Base-by-base conservation (phyloP, 2,797 vertebrate genomes). In the Pterois miles region DNA sequence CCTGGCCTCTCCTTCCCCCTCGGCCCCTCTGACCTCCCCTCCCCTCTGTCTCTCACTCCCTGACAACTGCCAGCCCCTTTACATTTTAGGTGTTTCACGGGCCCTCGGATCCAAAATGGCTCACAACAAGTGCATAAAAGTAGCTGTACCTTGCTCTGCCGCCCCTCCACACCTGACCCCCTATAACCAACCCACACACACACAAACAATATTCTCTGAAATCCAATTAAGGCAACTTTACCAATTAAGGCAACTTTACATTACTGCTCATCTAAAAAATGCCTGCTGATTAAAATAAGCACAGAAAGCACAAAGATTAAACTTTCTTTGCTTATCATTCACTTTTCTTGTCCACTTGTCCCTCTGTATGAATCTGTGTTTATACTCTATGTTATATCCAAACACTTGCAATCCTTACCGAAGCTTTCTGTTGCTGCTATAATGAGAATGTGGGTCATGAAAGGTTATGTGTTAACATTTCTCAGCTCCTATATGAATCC, bases 51-150 rank as follows among this genome's bases (percentile, higher is more conserved):
- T 13, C 36, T 54, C 31, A 6, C 67, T 63, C 59, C 65, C 60
- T 46, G 65, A 88, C 91, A 93, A 94, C 91, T 92, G 92, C 84
- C 81, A 71, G 60, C 40, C 82, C 89, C 68, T 91, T 86, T 91
- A 94, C 92, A 91, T 91, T 94, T 94, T 94, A 93, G 93, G 93
- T 36, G 81, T 91, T 92, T 91, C 54, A 57, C 76, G 11, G 83
- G 63, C 76, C 66, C 83, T 66, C 76, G 2, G 66, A 74, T 91
- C 85, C 81, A 74, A 82, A 86, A 83, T 40, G 84, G 86, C 76
- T 91, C 87, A 91, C 81, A 91, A 89, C 91, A 91, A 94, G 91
- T 91, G 65, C 90, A 84, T 94, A 94, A 94, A 94, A 94, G 92
- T 94, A 94, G 90, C 91, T 90, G 81, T 86, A 82, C 87, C 82